Conservation (phyloP, 2,888 invertebrate genomes). For the Nemapogon koenigi region DNA sequence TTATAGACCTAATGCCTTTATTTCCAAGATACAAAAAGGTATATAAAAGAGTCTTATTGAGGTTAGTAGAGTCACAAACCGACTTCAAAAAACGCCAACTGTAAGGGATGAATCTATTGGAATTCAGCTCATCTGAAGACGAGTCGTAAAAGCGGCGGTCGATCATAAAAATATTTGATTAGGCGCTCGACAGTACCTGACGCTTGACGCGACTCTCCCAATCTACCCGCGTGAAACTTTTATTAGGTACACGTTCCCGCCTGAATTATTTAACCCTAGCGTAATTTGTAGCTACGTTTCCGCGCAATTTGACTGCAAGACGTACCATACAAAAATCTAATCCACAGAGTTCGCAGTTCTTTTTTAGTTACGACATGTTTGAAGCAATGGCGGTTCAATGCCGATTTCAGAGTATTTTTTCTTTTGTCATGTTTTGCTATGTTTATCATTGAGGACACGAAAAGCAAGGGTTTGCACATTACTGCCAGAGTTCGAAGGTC, state of each 20-base stretch:
- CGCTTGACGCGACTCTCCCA: conserved; percentile 35
- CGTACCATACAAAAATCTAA: conserved; percentile 5
- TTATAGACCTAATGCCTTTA: no score
- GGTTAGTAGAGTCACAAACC: not conserved
- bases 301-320: conserved; percentile 8
- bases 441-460: no score
- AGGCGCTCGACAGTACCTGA: conserved; percentile 27
- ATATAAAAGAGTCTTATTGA: not conserved
- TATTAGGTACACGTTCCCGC: conserved; percentile 27
- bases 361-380: no score
- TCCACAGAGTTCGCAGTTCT: no score
- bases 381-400: no score
- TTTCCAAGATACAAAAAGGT: no score
- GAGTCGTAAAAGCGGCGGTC: conserved; percentile 50
- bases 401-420: no score
- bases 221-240: conserved; percentile 50
- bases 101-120: conserved; percentile 3
- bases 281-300: conserved; percentile 9
- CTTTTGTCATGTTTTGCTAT: no score
- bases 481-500: no score
- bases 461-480: no score
- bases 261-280: conserved; percentile 8
- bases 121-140: conserved; percentile 18
- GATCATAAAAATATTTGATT: conserved; percentile 66
- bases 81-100: not conserved